Evolutionary conservation across 2,113 vertebrate genomes (phyloP).

Genomic region (Odobenus rosmarus): DNA sequence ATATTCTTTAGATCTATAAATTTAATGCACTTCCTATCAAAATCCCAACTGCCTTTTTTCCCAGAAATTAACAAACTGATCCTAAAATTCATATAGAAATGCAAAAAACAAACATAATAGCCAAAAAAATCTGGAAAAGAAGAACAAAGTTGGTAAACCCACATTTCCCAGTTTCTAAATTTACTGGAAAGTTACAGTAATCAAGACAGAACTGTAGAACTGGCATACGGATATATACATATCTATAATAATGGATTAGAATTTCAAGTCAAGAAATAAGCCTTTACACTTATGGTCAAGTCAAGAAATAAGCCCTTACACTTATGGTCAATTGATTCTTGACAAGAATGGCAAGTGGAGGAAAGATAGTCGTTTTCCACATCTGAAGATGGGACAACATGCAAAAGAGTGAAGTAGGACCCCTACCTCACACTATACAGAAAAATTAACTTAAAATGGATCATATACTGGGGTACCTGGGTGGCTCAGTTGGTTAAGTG

Average conservation of each 20-base stretch:
- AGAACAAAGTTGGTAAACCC: not conserved
- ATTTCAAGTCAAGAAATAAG: not conserved
- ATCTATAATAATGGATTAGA: not conserved
- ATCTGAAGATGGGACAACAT: not conserved
- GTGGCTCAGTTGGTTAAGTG: no score
- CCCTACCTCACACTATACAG: not conserved
- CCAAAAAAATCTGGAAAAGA: constrained; percentile 27
- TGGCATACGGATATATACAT: not conserved
- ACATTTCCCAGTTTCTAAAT: constrained; percentile 5
- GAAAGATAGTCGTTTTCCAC: not conserved
- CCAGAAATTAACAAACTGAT: not conserved
- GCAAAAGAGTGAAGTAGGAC: not conserved
- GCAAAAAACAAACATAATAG: not conserved
- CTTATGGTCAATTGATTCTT: not conserved
- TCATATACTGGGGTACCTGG: not conserved
- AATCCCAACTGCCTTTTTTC: not conserved
- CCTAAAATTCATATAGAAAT: constrained; percentile 28
- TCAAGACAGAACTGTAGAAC: not conserved
- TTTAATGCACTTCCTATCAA: not conserved
- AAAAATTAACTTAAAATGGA: constrained; percentile 39
- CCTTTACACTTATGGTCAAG: not conserved
- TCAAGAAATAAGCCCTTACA: not conserved
- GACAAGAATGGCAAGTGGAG: not conserved
- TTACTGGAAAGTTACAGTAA: not conserved
- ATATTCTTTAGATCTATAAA: not conserved